Evolutionary conservation across 2,113 vertebrate species (phyloP).

Genomic region (Machaerirhynchus nigripectus): DNA sequence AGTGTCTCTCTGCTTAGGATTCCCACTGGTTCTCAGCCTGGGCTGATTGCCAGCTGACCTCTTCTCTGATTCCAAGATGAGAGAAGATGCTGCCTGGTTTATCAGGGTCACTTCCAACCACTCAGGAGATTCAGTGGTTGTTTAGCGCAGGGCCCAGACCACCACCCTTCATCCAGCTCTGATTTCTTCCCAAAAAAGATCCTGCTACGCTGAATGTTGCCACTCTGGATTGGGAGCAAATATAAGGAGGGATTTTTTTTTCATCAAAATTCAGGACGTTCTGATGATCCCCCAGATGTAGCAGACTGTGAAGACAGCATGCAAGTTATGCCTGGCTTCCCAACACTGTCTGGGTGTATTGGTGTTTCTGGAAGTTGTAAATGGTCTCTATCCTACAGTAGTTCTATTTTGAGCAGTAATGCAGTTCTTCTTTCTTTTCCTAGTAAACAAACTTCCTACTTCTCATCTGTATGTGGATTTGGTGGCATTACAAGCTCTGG

Average conservation of each 20-base stretch:
- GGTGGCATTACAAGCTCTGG: neutral
- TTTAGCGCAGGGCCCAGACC: neutral
- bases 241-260: neutral
- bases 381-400: neutral
- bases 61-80: neutral
- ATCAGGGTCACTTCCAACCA: neutral
- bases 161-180: neutral
- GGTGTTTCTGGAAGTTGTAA: neutral
- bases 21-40: neutral
- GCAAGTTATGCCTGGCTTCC: neutral
- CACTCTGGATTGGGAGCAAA: neutral
- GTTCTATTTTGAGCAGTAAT: neutral
- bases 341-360: neutral
- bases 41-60: neutral
- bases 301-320: too few relatives aligned
- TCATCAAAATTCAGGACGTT: accelerated
- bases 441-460: neutral
- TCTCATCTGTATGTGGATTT: neutral
- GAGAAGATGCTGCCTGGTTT: neutral
- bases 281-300: neutral
- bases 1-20: neutral
- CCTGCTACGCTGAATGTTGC: neutral
- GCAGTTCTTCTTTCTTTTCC: neutral
- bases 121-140: neutral
- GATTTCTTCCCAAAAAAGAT: neutral